Percentiles rank a stretch among this genome's conserved stretches.
Evolutionary conservation across 2,797 vertebrate species (phyloP).

Genomic region (Nothura maculosa): DNA sequence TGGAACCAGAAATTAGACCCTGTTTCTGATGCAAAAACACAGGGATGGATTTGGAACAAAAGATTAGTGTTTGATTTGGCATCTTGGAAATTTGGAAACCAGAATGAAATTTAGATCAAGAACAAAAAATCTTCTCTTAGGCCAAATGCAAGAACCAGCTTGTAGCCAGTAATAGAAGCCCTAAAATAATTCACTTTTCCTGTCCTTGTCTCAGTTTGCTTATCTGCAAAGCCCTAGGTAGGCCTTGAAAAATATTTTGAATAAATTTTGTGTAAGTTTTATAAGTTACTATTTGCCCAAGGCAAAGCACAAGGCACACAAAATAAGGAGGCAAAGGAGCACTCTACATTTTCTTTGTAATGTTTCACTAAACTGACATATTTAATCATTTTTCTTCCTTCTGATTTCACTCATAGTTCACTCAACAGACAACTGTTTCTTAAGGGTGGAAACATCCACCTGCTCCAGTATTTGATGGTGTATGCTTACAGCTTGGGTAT

Average conservation of each 20-base stretch:
- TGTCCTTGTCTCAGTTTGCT: not conserved
- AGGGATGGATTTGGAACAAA: not conserved
- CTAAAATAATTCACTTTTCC: not conserved
- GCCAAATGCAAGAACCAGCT: not conserved
- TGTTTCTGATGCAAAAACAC: not conserved
- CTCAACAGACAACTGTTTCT: not conserved
- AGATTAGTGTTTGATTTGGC: not conserved
- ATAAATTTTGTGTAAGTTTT: not conserved
- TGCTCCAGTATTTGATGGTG: not conserved
- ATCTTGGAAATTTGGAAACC: not conserved
- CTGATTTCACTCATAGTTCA: not conserved
- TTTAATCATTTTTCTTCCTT: not conserved
- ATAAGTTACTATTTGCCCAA: not conserved
- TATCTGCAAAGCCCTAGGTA: not conserved
- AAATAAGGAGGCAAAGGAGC: not conserved
- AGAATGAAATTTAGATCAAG: not conserved
- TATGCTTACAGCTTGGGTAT: not conserved
- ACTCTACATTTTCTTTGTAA: not conserved
- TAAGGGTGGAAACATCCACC: not conserved
- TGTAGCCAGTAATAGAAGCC: not conserved
- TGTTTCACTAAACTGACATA: not conserved
- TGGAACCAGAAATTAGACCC: not conserved
- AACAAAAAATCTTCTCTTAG: not conserved
- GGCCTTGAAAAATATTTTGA: not conserved
- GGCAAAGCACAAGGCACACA: not conserved